A percentile compares a stretch with the other conserved stretches of the same genome.
Conservation (phyloP, 2,888 invertebrate species). For the Xestobium rufovillosum region DNA sequence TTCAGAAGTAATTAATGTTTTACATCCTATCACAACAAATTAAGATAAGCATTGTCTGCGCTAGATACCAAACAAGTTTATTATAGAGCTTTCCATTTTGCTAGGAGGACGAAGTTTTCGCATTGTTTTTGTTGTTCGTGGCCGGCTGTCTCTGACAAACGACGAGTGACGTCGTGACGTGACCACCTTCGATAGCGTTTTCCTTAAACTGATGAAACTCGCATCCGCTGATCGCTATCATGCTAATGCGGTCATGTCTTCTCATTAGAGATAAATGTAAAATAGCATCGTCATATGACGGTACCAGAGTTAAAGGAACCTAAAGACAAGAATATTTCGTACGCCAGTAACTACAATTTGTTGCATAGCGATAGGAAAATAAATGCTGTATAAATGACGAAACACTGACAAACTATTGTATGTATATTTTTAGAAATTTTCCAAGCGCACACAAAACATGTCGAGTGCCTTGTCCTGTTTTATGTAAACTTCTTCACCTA, state of each 20-base stretch:
- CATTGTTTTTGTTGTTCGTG: neutral
- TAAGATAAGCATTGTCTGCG: conserved; percentile 31
- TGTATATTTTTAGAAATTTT: too few species aligned
- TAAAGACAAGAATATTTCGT: too few species aligned
- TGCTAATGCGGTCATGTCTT: conserved; percentile 32
- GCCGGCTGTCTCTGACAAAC: neutral
- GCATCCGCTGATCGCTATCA: conserved; percentile 35
- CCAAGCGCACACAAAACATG: too few species aligned
- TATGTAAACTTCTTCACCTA: too few species aligned
- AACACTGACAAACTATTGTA: too few species aligned
- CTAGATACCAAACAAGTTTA: conserved; percentile 24
- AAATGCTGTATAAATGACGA: too few species aligned
- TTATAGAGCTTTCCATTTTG: conserved; percentile 13
- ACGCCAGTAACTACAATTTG: too few species aligned
- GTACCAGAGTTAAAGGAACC: too few species aligned
- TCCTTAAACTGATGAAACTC: conserved; percentile 25
- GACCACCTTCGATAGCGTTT: conserved; percentile 25
- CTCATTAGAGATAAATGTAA: conserved; percentile 37
- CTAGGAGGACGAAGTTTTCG: neutral
- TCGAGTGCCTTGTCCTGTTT: too few species aligned
- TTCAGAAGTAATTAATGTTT: conserved; percentile 31
- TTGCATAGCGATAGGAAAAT: too few species aligned
- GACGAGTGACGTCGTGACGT: too few species aligned
- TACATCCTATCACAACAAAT: conserved; percentile 32
- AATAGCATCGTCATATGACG: too few species aligned